Percentiles rank a stretch among this genome's conserved stretches.
These are phyloP conservation scores for Augiades crinisus DNA, from an alignment of 2,888 invertebrate species.

Conservation along the genomic window DNA sequence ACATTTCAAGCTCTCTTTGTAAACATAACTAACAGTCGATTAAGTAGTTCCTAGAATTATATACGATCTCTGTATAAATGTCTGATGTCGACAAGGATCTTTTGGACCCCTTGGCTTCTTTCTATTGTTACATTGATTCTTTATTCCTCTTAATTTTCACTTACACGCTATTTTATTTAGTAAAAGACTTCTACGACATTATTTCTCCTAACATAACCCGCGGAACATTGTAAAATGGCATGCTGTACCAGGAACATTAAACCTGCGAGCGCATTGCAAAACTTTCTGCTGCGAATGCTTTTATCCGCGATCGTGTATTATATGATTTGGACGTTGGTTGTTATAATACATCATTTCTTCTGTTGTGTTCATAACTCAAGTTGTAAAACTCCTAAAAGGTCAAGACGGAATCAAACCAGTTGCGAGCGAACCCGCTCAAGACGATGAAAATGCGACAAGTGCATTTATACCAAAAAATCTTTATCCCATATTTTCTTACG, in stretches of 20 bases:
- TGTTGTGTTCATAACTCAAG: neutral
- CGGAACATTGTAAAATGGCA: neutral
- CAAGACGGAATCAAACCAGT: neutral
- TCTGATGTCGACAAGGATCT: constrained; percentile 6
- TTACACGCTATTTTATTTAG: constrained; percentile 51
- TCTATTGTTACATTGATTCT: constrained; percentile 37
- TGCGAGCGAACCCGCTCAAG: too few species aligned
- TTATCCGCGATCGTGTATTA: constrained; percentile 47
- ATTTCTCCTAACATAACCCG: constrained; percentile 39
- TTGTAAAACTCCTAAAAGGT: neutral
- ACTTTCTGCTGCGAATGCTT: constrained; percentile 44
- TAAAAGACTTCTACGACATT: constrained; percentile 52
- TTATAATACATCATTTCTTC: neutral
- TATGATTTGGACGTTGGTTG: constrained; percentile 11
- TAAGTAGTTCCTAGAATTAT: neutral
- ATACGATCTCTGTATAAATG: constrained; percentile 8
- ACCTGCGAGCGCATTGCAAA: constrained; percentile 33
- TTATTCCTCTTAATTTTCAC: constrained; percentile 52
- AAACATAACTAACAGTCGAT: constrained; percentile 1
- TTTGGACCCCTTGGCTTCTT: neutral
- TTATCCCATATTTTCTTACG: too few species aligned
- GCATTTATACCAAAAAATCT: too few species aligned
- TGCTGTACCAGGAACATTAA: neutral
- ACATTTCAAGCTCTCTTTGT: neutral
- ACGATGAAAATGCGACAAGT: too few species aligned